Evolutionary conservation across 2,888 invertebrate species (phyloP), one percentile per base, ranked within the genome.

Genomic region (Lepidocyrtoides sp.): DNA sequence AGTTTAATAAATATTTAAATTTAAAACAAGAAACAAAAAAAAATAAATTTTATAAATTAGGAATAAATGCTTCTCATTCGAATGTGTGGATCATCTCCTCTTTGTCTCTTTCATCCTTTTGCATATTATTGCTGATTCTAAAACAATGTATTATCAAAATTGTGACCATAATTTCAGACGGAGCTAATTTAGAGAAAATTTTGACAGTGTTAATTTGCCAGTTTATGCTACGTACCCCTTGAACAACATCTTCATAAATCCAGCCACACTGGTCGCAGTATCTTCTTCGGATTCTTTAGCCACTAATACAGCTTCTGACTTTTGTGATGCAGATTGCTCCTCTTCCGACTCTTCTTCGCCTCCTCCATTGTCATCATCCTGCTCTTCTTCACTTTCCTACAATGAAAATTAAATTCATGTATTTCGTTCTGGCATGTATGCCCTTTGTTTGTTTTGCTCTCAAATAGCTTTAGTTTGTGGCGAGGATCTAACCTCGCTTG

Each of bases 191-290:
- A n/a, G n/a, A n/a, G n/a, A n/a, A n/a, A n/a, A n/a, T n/a, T n/a
- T n/a, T n/a, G n/a, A n/a, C n/a, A n/a, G n/a, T n/a, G n/a, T n/a
- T n/a, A n/a, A n/a, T n/a, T n/a, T n/a, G n/a, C n/a, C n/a, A n/a
- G n/a, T n/a, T n/a, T n/a, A n/a, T n/a, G n/a, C n/a, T n/a, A n/a
- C n/a, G n/a, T n/a, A n/a, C n/a, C 93, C 92, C 82, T 93, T 79
- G 41, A 92, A 91, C 8, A 93, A 32, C 2, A 93, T 41, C 44
- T 93, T 93, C 84, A 93, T 88, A 23, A 93, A 93, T 10, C 93
- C 72, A 23, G 93, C 93, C 0, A 93, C 93, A 8, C 86, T 86
- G 4, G 17, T 23, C 3, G 91, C 92, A 4, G 92, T 91, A 66
- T 93, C 93, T 60, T 93, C 93, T 48, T 91, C 92, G 23, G 82